phyloP scores from a whole-genome alignment of 2,888 invertebrate genomes.

The Podotricha telesiphe region DNA sequence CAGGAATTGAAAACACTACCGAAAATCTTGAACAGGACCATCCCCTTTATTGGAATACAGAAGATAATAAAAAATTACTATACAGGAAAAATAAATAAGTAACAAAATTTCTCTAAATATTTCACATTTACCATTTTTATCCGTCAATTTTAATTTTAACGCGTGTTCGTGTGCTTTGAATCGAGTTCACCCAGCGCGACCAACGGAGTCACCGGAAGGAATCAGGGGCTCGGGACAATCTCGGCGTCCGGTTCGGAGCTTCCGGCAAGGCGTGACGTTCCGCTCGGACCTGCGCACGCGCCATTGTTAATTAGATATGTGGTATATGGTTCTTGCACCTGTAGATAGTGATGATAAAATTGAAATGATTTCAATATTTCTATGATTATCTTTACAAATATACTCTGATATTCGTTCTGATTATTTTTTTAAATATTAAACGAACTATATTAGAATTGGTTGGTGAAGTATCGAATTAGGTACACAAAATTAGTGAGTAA shows the following conservation, averaged over 20 bases:
- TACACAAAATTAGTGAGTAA: too few relatives aligned
- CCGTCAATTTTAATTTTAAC: slow-evolving; percentile 8
- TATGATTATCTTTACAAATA: background rate
- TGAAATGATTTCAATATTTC: background rate
- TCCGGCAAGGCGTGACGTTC: slow-evolving; percentile 69
- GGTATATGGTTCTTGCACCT: slow-evolving; percentile 41
- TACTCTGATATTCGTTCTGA: slow-evolving; percentile 3
- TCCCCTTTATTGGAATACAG: background rate
- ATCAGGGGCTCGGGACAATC: slow-evolving; percentile 80
- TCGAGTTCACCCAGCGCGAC: slow-evolving; percentile 46
- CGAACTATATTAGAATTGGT: too few relatives aligned
- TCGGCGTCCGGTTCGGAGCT: slow-evolving; percentile 73
- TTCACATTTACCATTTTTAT: background rate
- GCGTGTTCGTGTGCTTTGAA: slow-evolving; percentile 40
- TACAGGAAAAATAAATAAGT: background rate
- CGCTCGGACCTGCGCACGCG: slow-evolving; percentile 73
- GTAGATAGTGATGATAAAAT: slow-evolving; percentile 31
- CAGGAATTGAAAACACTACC: background rate
- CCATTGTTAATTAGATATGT: slow-evolving; percentile 50
- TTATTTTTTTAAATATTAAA: too few relatives aligned
- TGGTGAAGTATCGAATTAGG: too few relatives aligned
- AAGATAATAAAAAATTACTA: background rate
- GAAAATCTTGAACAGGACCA: background rate
- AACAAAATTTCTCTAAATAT: background rate
- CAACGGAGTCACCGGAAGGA: slow-evolving; percentile 75